phyloP scores from a whole-genome alignment of 1,140 invertebrate genomes.

The Bombus fervidus region DNA sequence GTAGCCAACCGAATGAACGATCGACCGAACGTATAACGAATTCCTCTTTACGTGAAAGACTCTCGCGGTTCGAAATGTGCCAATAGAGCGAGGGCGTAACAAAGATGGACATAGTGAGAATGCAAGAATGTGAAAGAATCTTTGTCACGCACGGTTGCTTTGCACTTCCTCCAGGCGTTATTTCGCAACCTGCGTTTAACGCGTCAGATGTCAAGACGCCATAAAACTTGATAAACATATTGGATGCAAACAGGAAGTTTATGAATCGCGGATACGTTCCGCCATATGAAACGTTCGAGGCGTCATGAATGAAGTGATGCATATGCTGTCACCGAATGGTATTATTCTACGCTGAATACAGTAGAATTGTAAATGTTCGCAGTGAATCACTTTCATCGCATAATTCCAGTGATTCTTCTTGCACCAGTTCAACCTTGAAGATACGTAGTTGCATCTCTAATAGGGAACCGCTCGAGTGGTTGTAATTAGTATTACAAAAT shows the following conservation, averaged over 20 bases:
- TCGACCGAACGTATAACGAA: not conserved
- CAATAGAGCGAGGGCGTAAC: not conserved
- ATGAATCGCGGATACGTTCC: not conserved
- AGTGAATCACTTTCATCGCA: slow-evolving; percentile 43
- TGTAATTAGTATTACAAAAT: slow-evolving; percentile 56
- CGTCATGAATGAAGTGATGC: too few species aligned
- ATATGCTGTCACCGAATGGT: not conserved
- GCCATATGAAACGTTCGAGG: not conserved
- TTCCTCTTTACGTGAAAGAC: not conserved
- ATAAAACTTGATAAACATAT: slow-evolving; percentile 21
- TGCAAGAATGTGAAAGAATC: slow-evolving; percentile 61
- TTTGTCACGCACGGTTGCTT: slow-evolving; percentile 32
- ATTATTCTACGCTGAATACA: not conserved
- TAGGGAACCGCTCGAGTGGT: slow-evolving; percentile 38
- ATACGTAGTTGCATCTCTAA: slow-evolving; percentile 53
- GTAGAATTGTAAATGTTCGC: slow-evolving; percentile 23
- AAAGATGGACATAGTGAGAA: slow-evolving; percentile 34
- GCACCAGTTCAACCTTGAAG: slow-evolving; percentile 48
- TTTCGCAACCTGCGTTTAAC: slow-evolving; percentile 51
- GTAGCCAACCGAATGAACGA: not conserved
- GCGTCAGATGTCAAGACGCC: slow-evolving; percentile 29
- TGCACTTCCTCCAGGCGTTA: slow-evolving; percentile 44
- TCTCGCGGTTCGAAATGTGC: not conserved
- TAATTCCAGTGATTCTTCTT: slow-evolving; percentile 43
- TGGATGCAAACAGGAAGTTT: not conserved